phyloP scores from a whole-genome alignment of 2,797 vertebrate species.

The Artibeus lituratus region DNA sequence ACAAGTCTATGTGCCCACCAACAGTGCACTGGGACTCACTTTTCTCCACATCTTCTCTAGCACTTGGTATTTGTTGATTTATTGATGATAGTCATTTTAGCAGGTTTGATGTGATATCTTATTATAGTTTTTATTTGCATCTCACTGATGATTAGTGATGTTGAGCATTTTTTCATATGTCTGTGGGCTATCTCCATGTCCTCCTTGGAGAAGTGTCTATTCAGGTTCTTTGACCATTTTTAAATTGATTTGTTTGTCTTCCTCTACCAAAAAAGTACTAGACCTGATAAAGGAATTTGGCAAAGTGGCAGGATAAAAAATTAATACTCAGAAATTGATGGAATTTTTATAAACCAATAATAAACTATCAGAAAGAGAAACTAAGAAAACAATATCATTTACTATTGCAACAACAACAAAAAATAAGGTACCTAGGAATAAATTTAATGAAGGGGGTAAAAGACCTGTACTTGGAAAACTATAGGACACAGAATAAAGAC shows the following conservation, averaged over 20 bases:
- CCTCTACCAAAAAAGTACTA: neutral
- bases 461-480: no score
- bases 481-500: no score
- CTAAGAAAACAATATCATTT: no score
- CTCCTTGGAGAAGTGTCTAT: neutral
- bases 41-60: neutral
- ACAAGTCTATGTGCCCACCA: neutral
- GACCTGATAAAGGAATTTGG: no score
- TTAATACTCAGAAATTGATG: no score
- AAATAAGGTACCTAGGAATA: no score
- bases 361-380: no score
- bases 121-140: neutral
- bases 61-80: neutral
- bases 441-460: no score
- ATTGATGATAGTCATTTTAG: neutral
- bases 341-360: no score
- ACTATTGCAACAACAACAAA: no score
- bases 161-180: neutral
- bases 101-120: neutral
- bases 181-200: neutral
- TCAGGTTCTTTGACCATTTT: neutral
- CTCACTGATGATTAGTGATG: neutral
- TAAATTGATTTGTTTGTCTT: neutral
- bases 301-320: no score
- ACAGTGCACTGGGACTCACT: neutral